Conservation (phyloP, 2,797 vertebrate genomes). For the Scarus forsteni region DNA sequence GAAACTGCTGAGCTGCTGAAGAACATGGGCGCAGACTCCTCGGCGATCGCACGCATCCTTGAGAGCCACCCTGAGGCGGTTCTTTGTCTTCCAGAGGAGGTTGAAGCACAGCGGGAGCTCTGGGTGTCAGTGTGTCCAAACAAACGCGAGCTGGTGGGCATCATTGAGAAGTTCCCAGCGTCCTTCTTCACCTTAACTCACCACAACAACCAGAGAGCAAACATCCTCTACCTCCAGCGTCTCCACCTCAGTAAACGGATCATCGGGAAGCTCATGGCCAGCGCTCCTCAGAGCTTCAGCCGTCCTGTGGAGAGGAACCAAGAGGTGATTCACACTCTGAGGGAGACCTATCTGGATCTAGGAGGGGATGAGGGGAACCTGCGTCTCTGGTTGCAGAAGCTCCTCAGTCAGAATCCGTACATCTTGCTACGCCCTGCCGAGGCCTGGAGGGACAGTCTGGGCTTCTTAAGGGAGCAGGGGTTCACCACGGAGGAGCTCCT, state of each 20-base stretch:
- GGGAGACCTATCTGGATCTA: constrained; percentile 86
- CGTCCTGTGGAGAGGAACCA: constrained; percentile 85
- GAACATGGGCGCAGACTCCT: constrained; percentile 84
- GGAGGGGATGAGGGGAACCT: constrained; percentile 88
- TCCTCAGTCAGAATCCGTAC: constrained; percentile 92
- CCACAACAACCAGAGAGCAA: constrained; percentile 85
- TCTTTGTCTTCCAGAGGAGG: constrained; percentile 84
- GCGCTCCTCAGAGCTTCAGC: constrained; percentile 87
- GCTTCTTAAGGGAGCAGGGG: constrained; percentile 85
- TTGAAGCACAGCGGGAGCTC: constrained; percentile 83
- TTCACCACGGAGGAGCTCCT: constrained; percentile 88
- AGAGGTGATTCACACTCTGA: constrained; percentile 84
- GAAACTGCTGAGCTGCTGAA: constrained; percentile 84
- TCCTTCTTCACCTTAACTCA: constrained; percentile 87
- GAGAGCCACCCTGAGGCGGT: constrained; percentile 90
- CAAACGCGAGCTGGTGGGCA: constrained; percentile 82
- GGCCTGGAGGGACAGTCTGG: constrained; percentile 84
- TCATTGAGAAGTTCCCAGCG: constrained; percentile 91
- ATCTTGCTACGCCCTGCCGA: constrained; percentile 86
- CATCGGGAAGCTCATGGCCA: constrained; percentile 90
- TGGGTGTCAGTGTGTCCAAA: constrained; percentile 89
- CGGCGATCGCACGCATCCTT: constrained; percentile 81
- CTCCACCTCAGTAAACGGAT: constrained; percentile 88
- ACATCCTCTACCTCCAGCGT: constrained; percentile 88
- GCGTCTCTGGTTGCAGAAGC: constrained; percentile 90